Evolutionary conservation across 2,113 vertebrate species (phyloP), one percentile per base, ranked within the genome.

Genomic region (Oreotragus oreotragus): DNA sequence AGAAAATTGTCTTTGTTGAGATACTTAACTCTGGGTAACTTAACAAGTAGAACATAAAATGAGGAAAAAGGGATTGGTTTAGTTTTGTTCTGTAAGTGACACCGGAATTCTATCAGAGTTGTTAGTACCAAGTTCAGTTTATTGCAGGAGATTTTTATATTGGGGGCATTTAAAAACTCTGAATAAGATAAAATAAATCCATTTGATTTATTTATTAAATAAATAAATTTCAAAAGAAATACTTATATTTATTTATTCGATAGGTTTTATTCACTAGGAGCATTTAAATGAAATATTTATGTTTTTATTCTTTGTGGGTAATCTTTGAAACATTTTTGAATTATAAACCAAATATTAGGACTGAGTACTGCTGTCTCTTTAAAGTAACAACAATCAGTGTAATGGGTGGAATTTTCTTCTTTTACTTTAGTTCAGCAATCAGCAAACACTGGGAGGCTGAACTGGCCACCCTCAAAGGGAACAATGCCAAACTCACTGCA

Each of bases 391-490:
- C 79, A 73, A 80, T 90, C 86, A 47, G 43, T 55, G 6, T 96
- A 91, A 94, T 84, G 33, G 15, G 64, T 12, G 84, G 36, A 62
- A 3, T 91, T 36, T 14, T 90, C 49, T 98, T 98, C 58, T 98
- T 62, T 98, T 90, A 86, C 79, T 98, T 80, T 96, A 99, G 99
- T 98, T 99, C 99, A 70, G 99, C 99, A 96, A 99, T 99, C 99
- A 99, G 99, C 98, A 99, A 99, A 98, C 99, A 99, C 60, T 99
- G 99, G 99, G 99, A 99, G 98, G 99, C 99, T 97, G 99, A 99
- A 98, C 99, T 99, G 98, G 99, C 99, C 90, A 99, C 99, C 0
- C 99, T 99, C 87, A 99, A 99, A 98, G 99, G 99, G 97, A 99
- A 99, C 98, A 99, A 99, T 5, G 99, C 99, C 98, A 99, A 99